Evolutionary conservation across 2,888 invertebrate genomes (phyloP), one percentile per base, ranked within the genome.

Genomic region (Phortica okadai): DNA sequence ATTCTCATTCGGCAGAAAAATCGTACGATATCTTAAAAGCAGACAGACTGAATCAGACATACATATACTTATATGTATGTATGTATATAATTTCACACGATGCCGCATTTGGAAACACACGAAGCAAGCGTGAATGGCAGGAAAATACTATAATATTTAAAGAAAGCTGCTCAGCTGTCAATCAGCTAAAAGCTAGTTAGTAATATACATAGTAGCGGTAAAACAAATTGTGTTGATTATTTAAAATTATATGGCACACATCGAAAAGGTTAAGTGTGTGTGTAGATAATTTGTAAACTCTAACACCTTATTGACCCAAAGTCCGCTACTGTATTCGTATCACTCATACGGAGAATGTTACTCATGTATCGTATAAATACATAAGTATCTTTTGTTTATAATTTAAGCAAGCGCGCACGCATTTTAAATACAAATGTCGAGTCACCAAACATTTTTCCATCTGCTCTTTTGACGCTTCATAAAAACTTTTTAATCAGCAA

Each of bases 1-100:
- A 25, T 86, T 86, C 83, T 83, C 79, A 87, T 87, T 87, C 85
- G 83, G 82, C 82, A 82, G 79, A 88, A 84, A 87, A 83, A 82
- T 87, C 89, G 88, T 88, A 87, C 80, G 87, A 88, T 88, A 74
- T 69, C 73, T 78, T 80, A 77, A 76, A 77, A 74, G 76, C 78
- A 74, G 81, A 82, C 82, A 80, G 80, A 78, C 78, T 80, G 79
- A 81, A 80, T 82, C 50, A 70, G 6, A 58, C 75, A 73, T 45
- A 73, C 74, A 69, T 76, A 74, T 16, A 45, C 62, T n/a, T 42
- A 69, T 64, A 41, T 75, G 67, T 70, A 62, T 69, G 73, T 16
- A 76, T 42, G 42, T 66, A 14, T 16, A n/a, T n/a, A n/a, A n/a
- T 10, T 21, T 64, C 64, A 45, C 64, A 50, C 50, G 50, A 50